Percentiles rank a stretch among this genome's conserved stretches.
Conservation (phyloP, 2,888 invertebrate species). For the Latheticus oryzae region DNA sequence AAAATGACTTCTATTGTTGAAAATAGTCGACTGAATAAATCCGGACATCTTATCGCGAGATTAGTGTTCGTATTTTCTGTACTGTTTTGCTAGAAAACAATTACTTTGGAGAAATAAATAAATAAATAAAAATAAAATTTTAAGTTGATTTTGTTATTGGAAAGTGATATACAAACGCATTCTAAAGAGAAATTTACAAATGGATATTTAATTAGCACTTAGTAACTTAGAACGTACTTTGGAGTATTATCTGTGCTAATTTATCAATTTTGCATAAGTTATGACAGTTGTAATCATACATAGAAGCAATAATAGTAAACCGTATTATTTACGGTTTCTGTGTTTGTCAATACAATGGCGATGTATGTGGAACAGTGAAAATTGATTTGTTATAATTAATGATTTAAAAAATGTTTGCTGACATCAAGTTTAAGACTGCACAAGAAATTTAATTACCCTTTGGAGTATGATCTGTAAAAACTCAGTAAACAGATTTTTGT, state of each 20-base stretch:
- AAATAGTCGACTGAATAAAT: slow-evolving; percentile 16
- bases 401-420: too few species aligned
- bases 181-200: slow-evolving; percentile 22
- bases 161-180: slow-evolving; percentile 2
- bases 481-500: slow-evolving; percentile 20
- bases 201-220: slow-evolving; percentile 27
- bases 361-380: too few species aligned
- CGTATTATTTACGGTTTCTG: too few species aligned
- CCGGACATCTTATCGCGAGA: slow-evolving; percentile 24
- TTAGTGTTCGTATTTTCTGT: slow-evolving; percentile 19
- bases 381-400: too few species aligned
- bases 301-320: too few species aligned
- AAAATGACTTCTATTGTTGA: slow-evolving; percentile 20
- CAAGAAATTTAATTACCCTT: slow-evolving; percentile 21
- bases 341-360: too few species aligned
- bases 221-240: neutral
- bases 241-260: neutral
- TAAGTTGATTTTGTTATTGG: neutral
- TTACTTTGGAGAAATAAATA: too few species aligned
- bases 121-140: neutral
- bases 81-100: slow-evolving; percentile 9
- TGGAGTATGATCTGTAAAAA: slow-evolving; percentile 10
- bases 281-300: too few species aligned
- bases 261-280: neutral
- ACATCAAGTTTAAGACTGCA: slow-evolving; percentile 23